Evolutionary conservation across 1,140 invertebrate species (phyloP).

Genomic region (Heliconius nattereri): DNA sequence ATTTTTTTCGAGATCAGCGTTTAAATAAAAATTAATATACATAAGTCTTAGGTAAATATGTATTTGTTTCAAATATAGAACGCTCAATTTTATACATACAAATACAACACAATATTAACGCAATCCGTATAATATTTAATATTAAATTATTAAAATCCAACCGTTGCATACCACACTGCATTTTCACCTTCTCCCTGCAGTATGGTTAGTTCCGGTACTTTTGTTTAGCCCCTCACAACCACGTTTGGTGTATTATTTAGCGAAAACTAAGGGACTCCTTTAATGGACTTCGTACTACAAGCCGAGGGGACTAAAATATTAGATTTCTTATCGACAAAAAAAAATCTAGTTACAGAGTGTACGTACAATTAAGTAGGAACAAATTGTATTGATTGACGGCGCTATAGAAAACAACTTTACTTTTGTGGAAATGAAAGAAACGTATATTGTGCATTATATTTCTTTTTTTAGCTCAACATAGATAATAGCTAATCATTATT

Average conservation of each 20-base stretch:
- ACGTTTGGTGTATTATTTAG: slow-evolving; percentile 74
- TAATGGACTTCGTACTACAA: slow-evolving; percentile 68
- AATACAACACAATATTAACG: neutral
- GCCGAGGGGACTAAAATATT: slow-evolving; percentile 72
- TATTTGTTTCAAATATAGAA: neutral
- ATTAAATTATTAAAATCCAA: slow-evolving; percentile 8
- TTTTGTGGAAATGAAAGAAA: neutral
- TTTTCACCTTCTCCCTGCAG: slow-evolving; percentile 62
- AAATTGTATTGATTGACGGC: slow-evolving; percentile 54
- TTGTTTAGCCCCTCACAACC: slow-evolving; percentile 70
- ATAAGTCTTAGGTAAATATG: neutral
- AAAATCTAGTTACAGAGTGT: slow-evolving; percentile 55
- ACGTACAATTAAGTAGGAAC: slow-evolving; percentile 51
- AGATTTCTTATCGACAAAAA: slow-evolving; percentile 76
- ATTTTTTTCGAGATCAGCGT: no score
- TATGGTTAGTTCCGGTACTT: slow-evolving; percentile 74
- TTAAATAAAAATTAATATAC: no score
- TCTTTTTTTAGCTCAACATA: no score
- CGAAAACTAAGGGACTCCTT: slow-evolving; percentile 69
- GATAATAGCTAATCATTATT: no score
- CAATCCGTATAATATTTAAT: slow-evolving; percentile 12
- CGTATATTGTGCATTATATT: no score
- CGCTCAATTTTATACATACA: neutral
- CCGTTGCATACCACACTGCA: slow-evolving; percentile 55
- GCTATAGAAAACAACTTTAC: neutral